Evolutionary conservation across 92 coral and sea anemone genomes (phyloP), one percentile per base, ranked within the genome.

Genomic region (Porites rus): DNA sequence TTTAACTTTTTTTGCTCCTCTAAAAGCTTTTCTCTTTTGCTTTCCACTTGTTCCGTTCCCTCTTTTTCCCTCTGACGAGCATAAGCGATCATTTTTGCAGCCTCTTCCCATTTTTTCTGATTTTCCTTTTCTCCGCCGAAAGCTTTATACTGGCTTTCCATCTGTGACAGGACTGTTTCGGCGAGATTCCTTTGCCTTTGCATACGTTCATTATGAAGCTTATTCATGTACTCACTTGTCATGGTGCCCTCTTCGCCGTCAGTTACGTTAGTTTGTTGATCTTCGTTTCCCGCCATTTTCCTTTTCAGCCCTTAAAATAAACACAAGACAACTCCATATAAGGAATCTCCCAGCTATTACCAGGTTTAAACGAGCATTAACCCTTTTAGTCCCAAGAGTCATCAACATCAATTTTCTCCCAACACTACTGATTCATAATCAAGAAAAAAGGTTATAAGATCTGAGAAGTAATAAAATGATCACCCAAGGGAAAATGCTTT

Each of bases 1-100:
- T 86, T 87, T 58, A 65, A 76, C 62, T 60, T 80, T 60, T 77
- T 86, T 58, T 90, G 88, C 51, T 89, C 83, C 22, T 89, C 72
- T 8, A 38, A 38, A 1, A 77, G 54, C 53, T 92, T 74, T 19
- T 86, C 85, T 20, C 93, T 64, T 72, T 85, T 82, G 14, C 74
- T 82, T 16, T 70, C 88, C 19, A n/a, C 66, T 43, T 69, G 86
- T 1, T 81, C 61, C 22, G 85, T 52, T 24, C 82, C 75, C 78
- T 72, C 82, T 62, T 65, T 76, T 43, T 78, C 90, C 74, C 75
- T 87, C 69, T 61, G 83, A 65, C 78, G 61, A 21, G 69, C 88
- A 72, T 20, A 70, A 60, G 70, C 84, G 54, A 73, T 90, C 87
- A 52, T 43, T 69, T 28, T 75, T 14, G 80, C 72, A 11, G 82